phyloP scores from a whole-genome alignment of 1,140 invertebrate species.

The Trichoplusia ni region DNA sequence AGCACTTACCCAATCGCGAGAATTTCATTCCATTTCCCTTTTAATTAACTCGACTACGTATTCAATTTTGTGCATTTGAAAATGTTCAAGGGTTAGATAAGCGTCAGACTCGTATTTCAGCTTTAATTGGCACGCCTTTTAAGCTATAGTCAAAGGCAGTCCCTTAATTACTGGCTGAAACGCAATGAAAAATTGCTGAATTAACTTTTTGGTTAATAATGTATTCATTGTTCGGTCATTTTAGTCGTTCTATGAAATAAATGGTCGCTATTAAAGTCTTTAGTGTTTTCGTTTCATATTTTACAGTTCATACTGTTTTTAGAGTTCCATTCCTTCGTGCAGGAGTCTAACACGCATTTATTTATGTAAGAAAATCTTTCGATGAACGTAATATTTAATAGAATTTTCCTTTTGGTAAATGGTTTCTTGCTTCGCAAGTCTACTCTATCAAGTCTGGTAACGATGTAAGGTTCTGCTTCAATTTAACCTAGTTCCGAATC shows the following conservation, averaged over 20 bases:
- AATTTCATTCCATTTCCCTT: background rate
- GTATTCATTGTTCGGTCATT: background rate
- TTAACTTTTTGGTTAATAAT: background rate
- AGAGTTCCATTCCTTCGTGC: too few species aligned
- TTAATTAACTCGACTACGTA: background rate
- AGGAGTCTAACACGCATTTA: too few species aligned
- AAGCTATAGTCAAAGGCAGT: conserved; percentile 1
- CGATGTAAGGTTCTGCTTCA: background rate
- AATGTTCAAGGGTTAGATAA: background rate
- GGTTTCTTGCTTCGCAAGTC: background rate
- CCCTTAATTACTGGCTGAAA: background rate
- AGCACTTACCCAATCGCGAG: too few species aligned
- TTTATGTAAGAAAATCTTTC: too few species aligned
- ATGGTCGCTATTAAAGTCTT: background rate
- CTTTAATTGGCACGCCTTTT: conserved; percentile 13
- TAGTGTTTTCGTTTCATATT: background rate
- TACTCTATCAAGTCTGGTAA: background rate
- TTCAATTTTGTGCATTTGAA: background rate
- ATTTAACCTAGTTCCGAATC: background rate
- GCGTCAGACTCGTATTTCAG: background rate
- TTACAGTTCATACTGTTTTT: background rate
- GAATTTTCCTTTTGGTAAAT: conserved; percentile 4
- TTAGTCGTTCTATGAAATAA: background rate
- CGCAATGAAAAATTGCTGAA: conserved; percentile 1
- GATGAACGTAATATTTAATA: too few species aligned